Evolutionary conservation across 2,888 invertebrate genomes (phyloP).

Genomic region (Cataglyphis rosenhaueri): DNA sequence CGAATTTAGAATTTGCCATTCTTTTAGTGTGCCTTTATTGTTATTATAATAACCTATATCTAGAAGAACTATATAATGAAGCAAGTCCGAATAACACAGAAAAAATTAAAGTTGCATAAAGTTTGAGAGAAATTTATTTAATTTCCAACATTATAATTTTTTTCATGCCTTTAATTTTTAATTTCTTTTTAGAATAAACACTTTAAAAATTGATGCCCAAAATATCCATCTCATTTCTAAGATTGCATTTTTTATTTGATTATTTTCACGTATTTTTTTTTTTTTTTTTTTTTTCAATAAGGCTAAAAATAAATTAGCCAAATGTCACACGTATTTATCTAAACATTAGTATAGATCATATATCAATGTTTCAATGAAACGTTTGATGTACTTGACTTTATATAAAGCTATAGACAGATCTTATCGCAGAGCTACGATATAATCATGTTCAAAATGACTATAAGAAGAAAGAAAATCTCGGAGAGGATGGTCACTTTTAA

Average conservation of each 20-base stretch:
- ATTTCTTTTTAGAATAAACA: background rate
- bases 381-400: background rate
- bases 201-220: background rate
- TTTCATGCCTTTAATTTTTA: background rate
- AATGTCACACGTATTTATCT: background rate
- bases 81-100: background rate
- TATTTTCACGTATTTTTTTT: background rate
- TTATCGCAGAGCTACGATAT: background rate
- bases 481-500: slow-evolving; percentile 5
- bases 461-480: slow-evolving; percentile 5
- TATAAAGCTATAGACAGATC: background rate
- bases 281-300: background rate
- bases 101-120: background rate
- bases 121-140: background rate
- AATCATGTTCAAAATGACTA: background rate
- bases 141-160: background rate
- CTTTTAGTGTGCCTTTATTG: background rate
- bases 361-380: background rate
- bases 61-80: background rate
- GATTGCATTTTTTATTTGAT: background rate
- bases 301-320: too few species aligned
- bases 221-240: background rate
- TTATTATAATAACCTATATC: background rate
- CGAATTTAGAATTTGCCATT: background rate
- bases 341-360: background rate